These are phyloP conservation scores for Eubucco bourcierii DNA, from an alignment of 2,113 vertebrate species.

Conservation along the genomic window DNA sequence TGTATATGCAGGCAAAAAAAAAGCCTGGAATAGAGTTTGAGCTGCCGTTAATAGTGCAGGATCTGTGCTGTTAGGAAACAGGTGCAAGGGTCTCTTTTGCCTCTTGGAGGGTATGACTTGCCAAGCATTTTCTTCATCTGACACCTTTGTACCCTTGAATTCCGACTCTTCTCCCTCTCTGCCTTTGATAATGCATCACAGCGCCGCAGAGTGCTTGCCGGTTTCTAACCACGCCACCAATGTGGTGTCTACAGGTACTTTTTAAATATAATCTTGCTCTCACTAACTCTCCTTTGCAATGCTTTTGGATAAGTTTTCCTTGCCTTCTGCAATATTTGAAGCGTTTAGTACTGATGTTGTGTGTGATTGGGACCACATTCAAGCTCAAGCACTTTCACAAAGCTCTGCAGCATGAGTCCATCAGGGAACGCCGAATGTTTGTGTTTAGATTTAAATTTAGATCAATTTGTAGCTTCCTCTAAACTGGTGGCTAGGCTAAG, in stretches of 20 bases:
- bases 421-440: neutral
- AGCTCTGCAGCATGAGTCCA: neutral
- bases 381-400: neutral
- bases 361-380: neutral
- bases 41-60: neutral
- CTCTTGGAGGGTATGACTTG: conserved; percentile 85
- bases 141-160: conserved; percentile 85
- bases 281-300: neutral
- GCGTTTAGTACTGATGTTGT: neutral
- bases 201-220: conserved; percentile 87
- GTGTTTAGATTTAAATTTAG: neutral
- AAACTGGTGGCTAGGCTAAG: neutral
- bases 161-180: conserved; percentile 85
- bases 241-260: conserved; percentile 93
- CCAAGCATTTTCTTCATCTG: conserved; percentile 86
- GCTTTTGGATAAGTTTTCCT: neutral
- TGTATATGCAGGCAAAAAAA: conserved; percentile 69
- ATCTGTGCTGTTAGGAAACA: conserved; percentile 10
- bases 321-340: neutral
- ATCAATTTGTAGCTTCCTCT: neutral
- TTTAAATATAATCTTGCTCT: conserved; percentile 29
- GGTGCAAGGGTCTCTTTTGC: conserved; percentile 30
- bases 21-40: conserved; percentile 35
- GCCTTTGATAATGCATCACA: conserved; percentile 95
- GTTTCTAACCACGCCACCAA: conserved; percentile 87